phyloP scores from a whole-genome alignment of 2,797 vertebrate genomes.

The Tolypeutes matacus region DNA sequence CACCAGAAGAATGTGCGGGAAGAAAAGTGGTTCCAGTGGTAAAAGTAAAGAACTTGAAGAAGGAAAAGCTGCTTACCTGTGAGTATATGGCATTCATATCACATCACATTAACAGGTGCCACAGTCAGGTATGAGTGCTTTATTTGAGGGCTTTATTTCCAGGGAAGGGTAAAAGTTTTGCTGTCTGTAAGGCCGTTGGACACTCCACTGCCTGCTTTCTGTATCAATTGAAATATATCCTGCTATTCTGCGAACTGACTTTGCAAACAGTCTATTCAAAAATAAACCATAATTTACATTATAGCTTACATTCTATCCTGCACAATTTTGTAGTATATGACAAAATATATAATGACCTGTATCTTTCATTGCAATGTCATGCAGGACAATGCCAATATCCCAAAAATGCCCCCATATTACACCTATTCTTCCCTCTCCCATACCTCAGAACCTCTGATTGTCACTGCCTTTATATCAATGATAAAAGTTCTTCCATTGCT shows the following conservation, averaged over 20 bases:
- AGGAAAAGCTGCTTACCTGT: constrained; percentile 99
- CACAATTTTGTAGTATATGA: too few relatives aligned
- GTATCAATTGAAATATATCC: background rate
- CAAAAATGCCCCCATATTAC: too few relatives aligned
- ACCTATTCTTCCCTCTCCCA: too few relatives aligned
- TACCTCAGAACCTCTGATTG: too few relatives aligned
- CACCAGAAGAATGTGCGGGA: constrained; percentile 95
- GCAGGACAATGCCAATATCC: too few relatives aligned
- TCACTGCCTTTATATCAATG: too few relatives aligned
- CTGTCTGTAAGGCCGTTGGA: rapidly evolving
- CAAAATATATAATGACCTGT: too few relatives aligned
- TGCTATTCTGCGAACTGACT: background rate
- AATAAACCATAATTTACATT: background rate
- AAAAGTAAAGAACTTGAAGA: constrained; percentile 99
- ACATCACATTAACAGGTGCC: rapidly evolving
- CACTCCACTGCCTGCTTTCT: background rate
- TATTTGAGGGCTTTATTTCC: background rate
- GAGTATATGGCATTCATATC: constrained; percentile 87
- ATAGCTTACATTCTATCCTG: too few relatives aligned
- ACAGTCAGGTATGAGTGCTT: background rate
- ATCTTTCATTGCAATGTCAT: too few relatives aligned
- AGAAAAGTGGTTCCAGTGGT: constrained; percentile 96
- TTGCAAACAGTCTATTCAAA: background rate
- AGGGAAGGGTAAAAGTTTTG: background rate
- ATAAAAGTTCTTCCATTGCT: too few relatives aligned